phyloP scores from a whole-genome alignment of 2,888 invertebrate species.

The Cotesia congregata region DNA sequence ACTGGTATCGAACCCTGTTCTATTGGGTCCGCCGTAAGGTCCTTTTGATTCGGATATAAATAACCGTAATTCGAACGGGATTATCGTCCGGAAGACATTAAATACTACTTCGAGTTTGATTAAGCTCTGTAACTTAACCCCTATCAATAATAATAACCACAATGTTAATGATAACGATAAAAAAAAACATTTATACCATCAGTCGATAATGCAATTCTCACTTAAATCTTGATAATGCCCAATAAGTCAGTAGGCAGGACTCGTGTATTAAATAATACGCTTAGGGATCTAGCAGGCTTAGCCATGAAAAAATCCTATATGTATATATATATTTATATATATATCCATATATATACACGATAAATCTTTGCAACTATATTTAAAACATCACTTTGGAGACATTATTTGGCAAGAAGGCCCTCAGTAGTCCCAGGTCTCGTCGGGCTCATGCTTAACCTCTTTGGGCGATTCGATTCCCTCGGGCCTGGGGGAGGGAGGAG shows the following conservation, averaged over 20 bases:
- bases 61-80: background rate
- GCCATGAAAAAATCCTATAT: conserved; percentile 3
- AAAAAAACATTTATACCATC: background rate
- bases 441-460: conserved; percentile 67
- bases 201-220: conserved; percentile 16
- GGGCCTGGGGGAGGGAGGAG: conserved; percentile 61
- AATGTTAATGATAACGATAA: background rate
- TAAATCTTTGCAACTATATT: conserved; percentile 23
- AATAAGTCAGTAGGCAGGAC: conserved; percentile 34
- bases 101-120: background rate
- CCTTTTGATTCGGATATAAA: background rate
- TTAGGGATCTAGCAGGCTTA: conserved; percentile 29
- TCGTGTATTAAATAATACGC: conserved; percentile 15
- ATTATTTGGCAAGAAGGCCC: conserved; percentile 2
- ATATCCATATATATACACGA: background rate
- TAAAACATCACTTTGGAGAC: conserved; percentile 19
- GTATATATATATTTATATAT: conserved; percentile 2
- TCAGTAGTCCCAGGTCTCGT: conserved; percentile 68
- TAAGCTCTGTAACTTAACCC: background rate
- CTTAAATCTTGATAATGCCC: conserved; percentile 31
- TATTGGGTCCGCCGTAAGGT: background rate
- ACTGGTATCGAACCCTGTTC: background rate
- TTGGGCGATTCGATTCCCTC: conserved; percentile 50
- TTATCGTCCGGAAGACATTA: background rate
- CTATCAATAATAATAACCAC: background rate